Evolutionary conservation across 2,113 vertebrate species (phyloP).

Genomic region (Xenotilapia caudafasciata): DNA sequence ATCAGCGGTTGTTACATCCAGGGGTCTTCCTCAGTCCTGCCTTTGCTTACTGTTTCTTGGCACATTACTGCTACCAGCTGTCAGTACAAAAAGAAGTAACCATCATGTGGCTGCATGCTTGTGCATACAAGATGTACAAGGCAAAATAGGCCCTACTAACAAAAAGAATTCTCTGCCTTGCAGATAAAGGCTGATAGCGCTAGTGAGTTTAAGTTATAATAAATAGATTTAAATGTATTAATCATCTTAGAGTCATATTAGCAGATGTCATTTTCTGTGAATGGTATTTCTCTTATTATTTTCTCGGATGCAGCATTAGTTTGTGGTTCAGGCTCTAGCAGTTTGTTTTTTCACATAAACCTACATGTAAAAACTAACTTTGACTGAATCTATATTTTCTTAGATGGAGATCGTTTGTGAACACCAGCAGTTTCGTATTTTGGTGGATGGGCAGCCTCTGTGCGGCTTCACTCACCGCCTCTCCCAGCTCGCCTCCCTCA

Average conservation of each 20-base stretch:
- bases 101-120: neutral
- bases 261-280: neutral
- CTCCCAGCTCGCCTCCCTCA: constrained; percentile 74
- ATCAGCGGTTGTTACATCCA: neutral
- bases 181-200: neutral
- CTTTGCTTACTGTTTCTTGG: neutral
- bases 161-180: neutral
- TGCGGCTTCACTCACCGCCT: constrained; percentile 82
- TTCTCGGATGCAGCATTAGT: neutral
- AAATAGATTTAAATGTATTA: neutral
- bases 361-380: neutral
- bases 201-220: neutral
- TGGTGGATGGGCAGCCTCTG: constrained; percentile 84
- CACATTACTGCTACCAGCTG: neutral
- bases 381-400: neutral
- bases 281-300: neutral
- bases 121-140: neutral
- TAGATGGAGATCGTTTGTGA: constrained; percentile 91
- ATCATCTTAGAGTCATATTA: neutral
- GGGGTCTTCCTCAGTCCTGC: neutral
- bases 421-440: constrained; percentile 86
- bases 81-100: neutral
- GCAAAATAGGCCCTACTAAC: neutral
- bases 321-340: neutral
- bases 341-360: neutral